These are phyloP conservation scores for Rhynchophorus ferrugineus DNA, from an alignment of 1,140 invertebrate genomes.

Conservation along the genomic window DNA sequence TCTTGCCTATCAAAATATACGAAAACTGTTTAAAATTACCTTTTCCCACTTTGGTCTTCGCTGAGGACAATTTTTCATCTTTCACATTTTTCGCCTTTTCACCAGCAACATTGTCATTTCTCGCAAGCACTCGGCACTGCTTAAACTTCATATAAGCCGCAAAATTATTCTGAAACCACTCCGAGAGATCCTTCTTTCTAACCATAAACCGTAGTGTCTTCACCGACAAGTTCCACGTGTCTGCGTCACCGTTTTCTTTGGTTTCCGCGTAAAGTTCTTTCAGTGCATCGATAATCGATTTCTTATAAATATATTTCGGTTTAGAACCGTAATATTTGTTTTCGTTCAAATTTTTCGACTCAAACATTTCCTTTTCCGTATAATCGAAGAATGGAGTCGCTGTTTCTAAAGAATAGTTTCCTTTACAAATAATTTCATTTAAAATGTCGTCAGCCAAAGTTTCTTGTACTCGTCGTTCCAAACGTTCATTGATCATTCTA, in stretches of 20 bases:
- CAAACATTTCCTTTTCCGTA: constrained; percentile 28
- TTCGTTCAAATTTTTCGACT: constrained; percentile 22
- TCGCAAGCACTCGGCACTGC: neutral
- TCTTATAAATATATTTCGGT: constrained; percentile 23
- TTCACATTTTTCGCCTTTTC: neutral
- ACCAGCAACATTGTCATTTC: neutral
- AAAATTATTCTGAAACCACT: constrained; percentile 15
- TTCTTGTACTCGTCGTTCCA: constrained; percentile 14
- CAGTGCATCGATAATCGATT: constrained; percentile 10
- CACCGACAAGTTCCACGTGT: constrained; percentile 26
- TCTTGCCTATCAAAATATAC: neutral
- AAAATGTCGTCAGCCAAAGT: constrained; percentile 23
- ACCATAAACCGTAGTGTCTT: constrained; percentile 11
- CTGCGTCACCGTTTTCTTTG: constrained; percentile 5
- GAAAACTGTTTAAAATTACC: neutral
- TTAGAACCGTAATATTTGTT: neutral
- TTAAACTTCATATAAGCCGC: constrained; percentile 5
- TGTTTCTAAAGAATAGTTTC: constrained; percentile 12
- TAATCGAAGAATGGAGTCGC: constrained; percentile 7
- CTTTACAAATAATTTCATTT: constrained; percentile 12
- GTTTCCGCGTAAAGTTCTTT: constrained; percentile 24
- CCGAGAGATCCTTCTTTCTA: constrained; percentile 20
- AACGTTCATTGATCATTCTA: constrained; percentile 9
- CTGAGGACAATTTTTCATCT: neutral
- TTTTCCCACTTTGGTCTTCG: neutral